phyloP scores from a whole-genome alignment of 2,888 invertebrate genomes.

The Heteromyza rotundicornis region DNA sequence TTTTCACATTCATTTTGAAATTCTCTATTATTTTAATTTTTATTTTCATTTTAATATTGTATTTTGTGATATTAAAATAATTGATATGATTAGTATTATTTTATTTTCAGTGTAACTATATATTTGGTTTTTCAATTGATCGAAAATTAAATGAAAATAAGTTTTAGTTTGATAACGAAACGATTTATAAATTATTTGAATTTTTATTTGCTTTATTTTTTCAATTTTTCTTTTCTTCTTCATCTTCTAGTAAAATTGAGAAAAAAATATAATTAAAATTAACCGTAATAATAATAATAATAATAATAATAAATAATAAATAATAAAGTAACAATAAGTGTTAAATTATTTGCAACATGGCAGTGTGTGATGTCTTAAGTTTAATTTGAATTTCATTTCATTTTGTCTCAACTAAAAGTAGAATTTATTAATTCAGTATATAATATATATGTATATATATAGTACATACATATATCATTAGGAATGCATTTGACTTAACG shows the following conservation, averaged over 20 bases:
- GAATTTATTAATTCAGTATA: too few relatives aligned
- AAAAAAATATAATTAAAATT: too few relatives aligned
- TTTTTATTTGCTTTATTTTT: background rate
- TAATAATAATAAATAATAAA: too few relatives aligned
- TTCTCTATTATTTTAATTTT: conserved; percentile 2
- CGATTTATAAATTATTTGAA: background rate
- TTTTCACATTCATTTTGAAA: background rate
- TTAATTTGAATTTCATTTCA: conserved; percentile 13
- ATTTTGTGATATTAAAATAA: conserved; percentile 16
- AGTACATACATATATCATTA: too few relatives aligned
- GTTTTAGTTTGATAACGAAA: too few relatives aligned
- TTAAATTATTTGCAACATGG: conserved; percentile 33
- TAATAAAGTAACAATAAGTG: too few relatives aligned
- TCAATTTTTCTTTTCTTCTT: conserved; percentile 5
- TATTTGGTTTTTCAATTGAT: too few relatives aligned
- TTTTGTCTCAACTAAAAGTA: background rate
- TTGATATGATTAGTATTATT: conserved; percentile 19
- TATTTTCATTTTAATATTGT: conserved; percentile 7
- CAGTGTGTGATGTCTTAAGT: conserved; percentile 38
- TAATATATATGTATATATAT: too few relatives aligned
- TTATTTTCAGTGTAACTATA: too few relatives aligned
- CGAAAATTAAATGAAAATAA: too few relatives aligned
- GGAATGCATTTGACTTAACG: too few relatives aligned
- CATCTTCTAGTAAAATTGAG: background rate
- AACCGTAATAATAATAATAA: too few relatives aligned